Base-by-base conservation (phyloP, 2,113 vertebrate genomes). In the Pteropus alecto region DNA sequence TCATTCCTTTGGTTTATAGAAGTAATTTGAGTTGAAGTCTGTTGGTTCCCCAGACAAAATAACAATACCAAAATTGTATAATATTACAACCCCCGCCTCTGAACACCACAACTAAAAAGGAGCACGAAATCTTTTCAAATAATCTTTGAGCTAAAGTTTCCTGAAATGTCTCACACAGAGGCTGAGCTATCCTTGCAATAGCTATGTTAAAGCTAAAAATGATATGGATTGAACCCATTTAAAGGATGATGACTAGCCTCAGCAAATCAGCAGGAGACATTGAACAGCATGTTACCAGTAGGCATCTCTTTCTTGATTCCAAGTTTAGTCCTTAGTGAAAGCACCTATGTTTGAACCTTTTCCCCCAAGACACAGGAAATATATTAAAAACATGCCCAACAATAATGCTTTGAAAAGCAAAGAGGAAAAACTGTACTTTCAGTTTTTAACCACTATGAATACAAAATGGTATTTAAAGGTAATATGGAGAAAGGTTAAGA, bases 391-490 rank as follows among this genome's bases (percentile, higher is more conserved):
- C 18, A 84, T 48, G 14, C 14, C 54, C 87, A 38, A 81, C 43
- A 41, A 87, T 60, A 94, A 92, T 58, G 46, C 28, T 95, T 84
- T 82, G 26, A 73, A 87, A 89, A 95, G 51, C n/a, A 22, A 93
- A 71, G 22, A 38, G 56, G 56, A 83, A 96, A 87, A 87, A 33
- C 5, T 21, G 3, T 68, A 90, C 28, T 94, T 86, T 67, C 22
- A 77, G 16, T 89, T 96, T 96, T 93, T 63, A 97, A 88, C 16
- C 65, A 63, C 15, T 3, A 61, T 91, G 28, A 94, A 70, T 38
- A 93, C 22, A 92, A 86, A 95, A 74, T 61, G 1, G 7, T 60
- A 87, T 92, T 96, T 56, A 81, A 86, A 97, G 10, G 35, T 18
- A 95, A 83, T n/a, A 82, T 0, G 93, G 51, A 54, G 48, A 96